Base-by-base conservation (phyloP, 2,888 invertebrate genomes). In the Scaptomyza caliginosa region DNA sequence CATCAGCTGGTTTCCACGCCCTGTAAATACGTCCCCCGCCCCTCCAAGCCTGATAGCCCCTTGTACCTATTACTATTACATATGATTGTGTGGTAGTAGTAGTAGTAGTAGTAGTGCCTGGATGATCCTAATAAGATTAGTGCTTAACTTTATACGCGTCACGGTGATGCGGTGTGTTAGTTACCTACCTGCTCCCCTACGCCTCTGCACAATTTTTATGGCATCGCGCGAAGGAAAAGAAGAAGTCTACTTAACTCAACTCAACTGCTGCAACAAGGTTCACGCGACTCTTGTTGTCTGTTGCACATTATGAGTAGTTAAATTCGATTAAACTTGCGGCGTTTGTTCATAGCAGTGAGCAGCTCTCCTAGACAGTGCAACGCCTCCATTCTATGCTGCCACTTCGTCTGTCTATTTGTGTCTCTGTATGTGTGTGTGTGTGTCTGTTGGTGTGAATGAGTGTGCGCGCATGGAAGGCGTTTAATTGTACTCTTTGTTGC, bases 251-350 rank as follows among this genome's bases (percentile, higher is more conserved):
- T 66, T 34, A 28, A 39, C 67, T 46, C 32, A 28, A 38, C 39
- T 55, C 36, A 16, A 39, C n/a, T 50, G 51, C 38, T 4, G n/a
- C n/a, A 26, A 17, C 32, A 42, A 30, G 39, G 45, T 45, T 26
- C 30, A 24, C 40, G 36, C 58, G 57, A 57, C 67, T 67, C 69
- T 66, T 74, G 80, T 78, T 86, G 88, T 88, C 88, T 89, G 83
- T 74, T 85, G 86, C 83, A 86, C 81, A 88, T 89, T 89, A 88
- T 84, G 86, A 89, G 87, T 86, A 80, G 83, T 87, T 84, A 73
- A 88, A 89, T 89, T 89, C 86, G 89, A 90, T 89, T 89, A 90
- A 86, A 82, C 76, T 83, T 85, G 89, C 74, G 88, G 88, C 73
- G 71, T 78, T 77, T 69, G 56, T 40, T 55, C 67, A 13, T 50